Base-by-base conservation (phyloP, 2,113 vertebrate genomes). In the Oceanodroma tethys region DNA sequence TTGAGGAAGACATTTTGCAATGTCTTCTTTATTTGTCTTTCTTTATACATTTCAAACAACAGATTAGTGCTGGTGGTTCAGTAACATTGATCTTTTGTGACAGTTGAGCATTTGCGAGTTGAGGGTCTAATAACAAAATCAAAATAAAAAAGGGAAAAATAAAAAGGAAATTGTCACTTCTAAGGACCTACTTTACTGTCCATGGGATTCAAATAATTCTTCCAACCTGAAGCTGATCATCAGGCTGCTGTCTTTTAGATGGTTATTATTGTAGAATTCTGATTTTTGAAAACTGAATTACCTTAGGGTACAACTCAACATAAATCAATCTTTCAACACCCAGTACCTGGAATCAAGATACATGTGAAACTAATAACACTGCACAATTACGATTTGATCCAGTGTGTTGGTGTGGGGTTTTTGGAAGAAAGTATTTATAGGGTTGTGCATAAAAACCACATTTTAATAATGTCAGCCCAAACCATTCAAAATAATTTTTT, bases 21-120 rank as follows among this genome's bases (percentile, higher is more conserved):
- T 96, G 95, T 98, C 95, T 97, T 93, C 92, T 94, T 95, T 97
- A 98, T 98, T 98, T 98, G 94, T 97, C 98, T 98, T 91, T 97
- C 97, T 98, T 98, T 98, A 98, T 98, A 98, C 94, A 96, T 98
- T 98, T 98, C 97, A 98, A 98, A 98, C 91, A 90, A 97, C 98
- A 98, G 98, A 98, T 99, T 99, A 98, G 98, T 99, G 98, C 97
- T 87, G 96, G 98, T 81, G 94, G 98, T 98, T 98, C 98, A 97
- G 97, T 98, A 98, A 99, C 98, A 90, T 98, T 99, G 98, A 99
- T 99, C 95, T 97, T 97, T 97, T 98, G 97, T 99, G 99, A 99
- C 99, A 99, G 98, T 97, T 99, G 98, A 98, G 98, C 98, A 98
- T 99, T 98, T 98, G 97, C 56, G 98, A 98, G 98, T 99, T 98